phyloP scores from a whole-genome alignment of 2,797 vertebrate genomes.

The Psittacula derbiana region DNA sequence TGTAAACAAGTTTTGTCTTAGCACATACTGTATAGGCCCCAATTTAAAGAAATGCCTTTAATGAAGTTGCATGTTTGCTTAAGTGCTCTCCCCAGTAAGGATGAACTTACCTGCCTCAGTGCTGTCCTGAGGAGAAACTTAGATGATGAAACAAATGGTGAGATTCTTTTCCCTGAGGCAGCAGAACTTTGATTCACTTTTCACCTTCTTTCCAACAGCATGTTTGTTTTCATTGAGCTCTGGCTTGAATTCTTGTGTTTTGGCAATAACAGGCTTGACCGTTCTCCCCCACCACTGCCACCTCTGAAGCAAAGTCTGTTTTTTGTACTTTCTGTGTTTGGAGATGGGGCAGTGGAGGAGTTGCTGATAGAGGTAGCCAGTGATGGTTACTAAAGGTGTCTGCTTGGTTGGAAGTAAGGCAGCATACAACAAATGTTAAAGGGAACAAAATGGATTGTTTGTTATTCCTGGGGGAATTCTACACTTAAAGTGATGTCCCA shows the following conservation, averaged over 20 bases:
- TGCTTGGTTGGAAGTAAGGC: constrained; percentile 28
- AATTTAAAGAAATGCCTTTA: background rate
- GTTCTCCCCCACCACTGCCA: constrained; percentile 40
- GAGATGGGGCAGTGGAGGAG: constrained; percentile 35
- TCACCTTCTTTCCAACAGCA: constrained; percentile 22
- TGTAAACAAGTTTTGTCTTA: background rate
- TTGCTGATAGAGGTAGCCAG: constrained; percentile 13
- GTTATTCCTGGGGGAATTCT: constrained; percentile 48
- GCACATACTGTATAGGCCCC: rapidly evolving
- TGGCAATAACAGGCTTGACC: constrained; percentile 58
- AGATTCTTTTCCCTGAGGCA: constrained; percentile 9
- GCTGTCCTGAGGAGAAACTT: background rate
- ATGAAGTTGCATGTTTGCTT: background rate
- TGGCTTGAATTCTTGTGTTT: constrained; percentile 26
- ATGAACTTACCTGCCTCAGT: background rate
- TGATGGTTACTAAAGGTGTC: constrained; percentile 10
- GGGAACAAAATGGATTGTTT: constrained; percentile 35
- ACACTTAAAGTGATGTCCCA: constrained; percentile 50
- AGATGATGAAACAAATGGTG: background rate
- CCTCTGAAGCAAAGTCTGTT: constrained; percentile 49
- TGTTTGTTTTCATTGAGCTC: constrained; percentile 43
- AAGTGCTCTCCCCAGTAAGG: background rate
- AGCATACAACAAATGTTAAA: constrained; percentile 35
- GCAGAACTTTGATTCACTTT: constrained; percentile 43
- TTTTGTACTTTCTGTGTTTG: constrained; percentile 62